These are phyloP conservation scores for Eristalis tenax DNA, from an alignment of 2,888 invertebrate species.

Conservation along the genomic window DNA sequence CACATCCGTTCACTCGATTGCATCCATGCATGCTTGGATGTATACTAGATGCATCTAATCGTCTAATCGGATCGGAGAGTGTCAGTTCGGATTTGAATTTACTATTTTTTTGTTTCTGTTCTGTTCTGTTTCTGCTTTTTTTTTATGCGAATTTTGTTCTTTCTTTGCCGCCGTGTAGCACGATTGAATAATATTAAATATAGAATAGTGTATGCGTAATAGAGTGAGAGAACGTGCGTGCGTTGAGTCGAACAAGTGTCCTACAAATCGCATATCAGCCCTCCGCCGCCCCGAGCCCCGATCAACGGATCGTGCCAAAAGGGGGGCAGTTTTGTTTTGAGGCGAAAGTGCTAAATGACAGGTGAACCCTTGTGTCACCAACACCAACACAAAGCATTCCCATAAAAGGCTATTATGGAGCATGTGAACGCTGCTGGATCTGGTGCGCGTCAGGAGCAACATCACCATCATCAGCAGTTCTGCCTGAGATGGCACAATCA, in stretches of 20 bases:
- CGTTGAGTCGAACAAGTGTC: slow-evolving; percentile 61
- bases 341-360: slow-evolving; percentile 42
- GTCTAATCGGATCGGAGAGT: slow-evolving; percentile 41
- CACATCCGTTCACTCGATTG: slow-evolving; percentile 69
- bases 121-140: neutral
- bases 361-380: slow-evolving; percentile 28
- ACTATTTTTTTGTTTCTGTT: neutral
- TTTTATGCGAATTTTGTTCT: neutral
- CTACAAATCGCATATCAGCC: slow-evolving; percentile 43
- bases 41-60: slow-evolving; percentile 39
- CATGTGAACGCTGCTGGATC: slow-evolving; percentile 76
- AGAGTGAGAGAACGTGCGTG: slow-evolving; percentile 25
- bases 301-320: neutral
- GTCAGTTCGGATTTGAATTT: slow-evolving; percentile 41
- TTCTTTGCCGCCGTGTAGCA: slow-evolving; percentile 39
- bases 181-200: slow-evolving; percentile 69
- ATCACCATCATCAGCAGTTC: slow-evolving; percentile 85
- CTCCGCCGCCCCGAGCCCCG: neutral
- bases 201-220: slow-evolving; percentile 66
- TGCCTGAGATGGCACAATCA: slow-evolving; percentile 93
- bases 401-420: slow-evolving; percentile 77
- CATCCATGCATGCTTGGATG: slow-evolving; percentile 73
- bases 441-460: slow-evolving; percentile 74
- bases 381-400: slow-evolving; percentile 56
- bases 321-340: neutral